Percentiles rank a stretch among this genome's conserved stretches.
phyloP scores from a whole-genome alignment of 2,113 vertebrate species.

The Eidolon helvum region DNA sequence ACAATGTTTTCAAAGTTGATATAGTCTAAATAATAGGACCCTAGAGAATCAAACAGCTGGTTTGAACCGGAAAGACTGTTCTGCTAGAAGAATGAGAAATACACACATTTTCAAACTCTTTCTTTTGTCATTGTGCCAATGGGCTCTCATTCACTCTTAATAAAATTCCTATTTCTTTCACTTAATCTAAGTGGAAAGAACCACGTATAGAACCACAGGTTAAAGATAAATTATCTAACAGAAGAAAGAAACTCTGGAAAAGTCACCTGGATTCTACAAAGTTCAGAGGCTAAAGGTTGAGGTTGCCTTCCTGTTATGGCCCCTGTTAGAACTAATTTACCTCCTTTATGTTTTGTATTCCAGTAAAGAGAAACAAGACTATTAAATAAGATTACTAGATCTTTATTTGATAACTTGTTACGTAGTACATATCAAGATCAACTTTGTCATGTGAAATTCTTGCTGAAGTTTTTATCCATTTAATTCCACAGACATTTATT shows the following conservation, averaged over 20 bases:
- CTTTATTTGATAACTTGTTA: background rate
- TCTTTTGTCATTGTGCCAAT: background rate
- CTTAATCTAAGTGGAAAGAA: background rate
- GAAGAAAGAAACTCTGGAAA: slow-evolving; percentile 9
- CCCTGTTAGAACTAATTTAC: background rate
- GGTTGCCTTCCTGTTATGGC: background rate
- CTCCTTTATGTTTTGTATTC: background rate
- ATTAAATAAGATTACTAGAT: background rate
- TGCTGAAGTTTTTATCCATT: background rate
- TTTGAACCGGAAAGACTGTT: background rate
- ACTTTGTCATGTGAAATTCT: slow-evolving; percentile 10
- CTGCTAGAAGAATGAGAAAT: slow-evolving; percentile 13
- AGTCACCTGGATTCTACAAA: background rate
- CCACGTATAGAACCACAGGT: background rate
- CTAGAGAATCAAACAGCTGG: background rate
- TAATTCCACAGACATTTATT: background rate
- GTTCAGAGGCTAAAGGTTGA: background rate
- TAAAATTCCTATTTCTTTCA: background rate
- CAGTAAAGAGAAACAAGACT: background rate
- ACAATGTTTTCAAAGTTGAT: background rate
- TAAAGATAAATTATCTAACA: background rate
- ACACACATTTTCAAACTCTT: background rate
- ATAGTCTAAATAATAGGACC: background rate
- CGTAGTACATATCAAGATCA: background rate
- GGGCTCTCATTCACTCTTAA: background rate